These are phyloP conservation scores for Aurelia coerulea DNA, from an alignment of 30 jellyfish, hydroid and myxozoan genomes.

Conservation along the genomic window DNA sequence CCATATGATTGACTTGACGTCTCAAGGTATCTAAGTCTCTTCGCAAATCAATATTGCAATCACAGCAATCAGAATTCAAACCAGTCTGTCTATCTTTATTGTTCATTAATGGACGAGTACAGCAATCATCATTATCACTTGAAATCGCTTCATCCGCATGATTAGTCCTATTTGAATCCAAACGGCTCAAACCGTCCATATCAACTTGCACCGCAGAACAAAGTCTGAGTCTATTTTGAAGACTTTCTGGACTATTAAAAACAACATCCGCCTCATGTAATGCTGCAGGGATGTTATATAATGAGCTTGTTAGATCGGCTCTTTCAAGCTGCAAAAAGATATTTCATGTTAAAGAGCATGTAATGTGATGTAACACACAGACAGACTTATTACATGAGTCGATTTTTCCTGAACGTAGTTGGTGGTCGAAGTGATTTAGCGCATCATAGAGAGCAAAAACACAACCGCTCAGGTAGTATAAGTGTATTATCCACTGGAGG, in stretches of 20 bases:
- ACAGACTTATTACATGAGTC: too few species aligned
- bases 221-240: constrained; percentile 1
- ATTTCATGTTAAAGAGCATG: neutral
- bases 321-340: constrained; percentile 64
- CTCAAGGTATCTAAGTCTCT: constrained; percentile 51
- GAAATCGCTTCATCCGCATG: neutral
- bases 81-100: neutral
- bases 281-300: constrained; percentile 32
- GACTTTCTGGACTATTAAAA: constrained; percentile 69
- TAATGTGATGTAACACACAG: too few species aligned
- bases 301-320: constrained; percentile 68
- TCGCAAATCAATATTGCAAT: constrained; percentile 68
- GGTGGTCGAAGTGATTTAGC: too few species aligned
- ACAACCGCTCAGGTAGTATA: too few species aligned
- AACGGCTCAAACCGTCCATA: constrained; percentile 3
- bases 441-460: too few species aligned
- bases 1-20: constrained; percentile 34
- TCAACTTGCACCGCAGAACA: constrained; percentile 31
- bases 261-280: constrained; percentile 40
- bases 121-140: constrained; percentile 6
- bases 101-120: neutral
- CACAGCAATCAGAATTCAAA: constrained; percentile 53
- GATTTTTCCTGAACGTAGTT: neutral
- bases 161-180: neutral
- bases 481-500: too few species aligned